Conservation (phyloP, 2,888 invertebrate genomes). For the Pyrrhosoma nymphula region DNA sequence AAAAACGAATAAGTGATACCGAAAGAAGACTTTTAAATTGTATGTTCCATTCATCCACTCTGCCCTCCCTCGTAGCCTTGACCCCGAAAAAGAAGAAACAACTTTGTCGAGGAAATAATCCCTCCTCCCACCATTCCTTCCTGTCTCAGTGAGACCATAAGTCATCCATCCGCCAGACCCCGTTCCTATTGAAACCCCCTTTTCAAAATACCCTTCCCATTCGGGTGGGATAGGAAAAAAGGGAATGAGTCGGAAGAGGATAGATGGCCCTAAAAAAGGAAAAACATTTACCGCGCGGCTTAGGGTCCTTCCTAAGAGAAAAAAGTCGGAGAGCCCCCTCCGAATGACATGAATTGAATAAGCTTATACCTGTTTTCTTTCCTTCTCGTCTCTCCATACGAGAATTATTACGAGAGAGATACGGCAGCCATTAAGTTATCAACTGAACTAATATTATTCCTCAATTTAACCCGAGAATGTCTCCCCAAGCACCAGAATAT, state of each 20-base stretch:
- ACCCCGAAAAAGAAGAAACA: not conserved
- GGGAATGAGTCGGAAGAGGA: not conserved
- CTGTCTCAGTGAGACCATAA: not conserved
- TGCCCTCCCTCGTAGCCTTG: not conserved
- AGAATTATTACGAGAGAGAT: not conserved
- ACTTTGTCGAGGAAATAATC: constrained; percentile 1
- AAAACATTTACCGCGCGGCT: not conserved
- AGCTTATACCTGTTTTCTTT: not conserved
- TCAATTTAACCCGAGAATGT: not conserved
- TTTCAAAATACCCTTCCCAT: not conserved
- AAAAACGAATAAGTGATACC: not conserved
- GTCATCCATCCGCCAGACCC: not conserved
- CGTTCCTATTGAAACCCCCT: not conserved
- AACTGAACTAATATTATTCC: not conserved
- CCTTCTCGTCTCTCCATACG: not conserved
- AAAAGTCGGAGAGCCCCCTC: not conserved
- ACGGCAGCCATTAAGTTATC: not conserved
- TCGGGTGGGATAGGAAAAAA: not conserved
- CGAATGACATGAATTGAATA: not conserved
- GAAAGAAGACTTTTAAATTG: constrained; percentile 9
- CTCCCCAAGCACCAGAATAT: not conserved
- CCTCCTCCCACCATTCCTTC: not conserved
- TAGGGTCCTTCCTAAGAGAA: not conserved
- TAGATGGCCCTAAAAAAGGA: not conserved
- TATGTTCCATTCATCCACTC: not conserved